Evolutionary conservation across 2,888 invertebrate species (phyloP).

Genomic region (Geotrupes spiniger): DNA sequence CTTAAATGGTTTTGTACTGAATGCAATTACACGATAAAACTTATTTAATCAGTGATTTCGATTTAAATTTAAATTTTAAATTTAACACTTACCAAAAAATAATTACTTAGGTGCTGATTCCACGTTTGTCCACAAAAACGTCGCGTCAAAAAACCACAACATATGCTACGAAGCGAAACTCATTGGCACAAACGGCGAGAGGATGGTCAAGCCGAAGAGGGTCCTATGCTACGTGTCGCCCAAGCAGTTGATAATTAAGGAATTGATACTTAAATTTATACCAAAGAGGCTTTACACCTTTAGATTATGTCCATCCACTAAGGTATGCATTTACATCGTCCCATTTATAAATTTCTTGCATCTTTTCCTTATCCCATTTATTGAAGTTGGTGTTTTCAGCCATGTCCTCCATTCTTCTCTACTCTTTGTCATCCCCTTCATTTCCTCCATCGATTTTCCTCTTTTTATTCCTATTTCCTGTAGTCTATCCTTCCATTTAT

Average conservation of each 20-base stretch:
- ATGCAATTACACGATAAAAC: too few relatives aligned
- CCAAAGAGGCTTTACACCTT: constrained; percentile 89
- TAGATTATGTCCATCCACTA: constrained; percentile 90
- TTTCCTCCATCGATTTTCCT: too few relatives aligned
- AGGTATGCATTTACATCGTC: constrained; percentile 56
- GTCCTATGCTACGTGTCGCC: constrained; percentile 89
- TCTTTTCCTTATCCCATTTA: background rate
- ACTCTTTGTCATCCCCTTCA: too few relatives aligned
- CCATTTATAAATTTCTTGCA: background rate
- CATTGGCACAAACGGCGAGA: constrained; percentile 59
- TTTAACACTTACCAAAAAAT: background rate
- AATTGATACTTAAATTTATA: constrained; percentile 89
- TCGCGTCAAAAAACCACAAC: constrained; percentile 79
- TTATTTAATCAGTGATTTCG: too few relatives aligned
- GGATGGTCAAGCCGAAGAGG: constrained; percentile 73
- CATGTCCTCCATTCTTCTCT: too few relatives aligned
- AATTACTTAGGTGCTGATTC: constrained; percentile 65
- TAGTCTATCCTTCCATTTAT: too few relatives aligned
- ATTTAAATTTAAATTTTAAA: too few relatives aligned
- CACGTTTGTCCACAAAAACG: constrained; percentile 81
- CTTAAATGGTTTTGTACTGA: too few relatives aligned
- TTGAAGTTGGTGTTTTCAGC: too few relatives aligned
- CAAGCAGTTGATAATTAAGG: constrained; percentile 89
- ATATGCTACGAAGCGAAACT: constrained; percentile 84
- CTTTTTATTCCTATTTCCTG: too few relatives aligned